These are phyloP conservation scores for Antitype chi DNA, from an alignment of 2,888 invertebrate species.

Conservation along the genomic window DNA sequence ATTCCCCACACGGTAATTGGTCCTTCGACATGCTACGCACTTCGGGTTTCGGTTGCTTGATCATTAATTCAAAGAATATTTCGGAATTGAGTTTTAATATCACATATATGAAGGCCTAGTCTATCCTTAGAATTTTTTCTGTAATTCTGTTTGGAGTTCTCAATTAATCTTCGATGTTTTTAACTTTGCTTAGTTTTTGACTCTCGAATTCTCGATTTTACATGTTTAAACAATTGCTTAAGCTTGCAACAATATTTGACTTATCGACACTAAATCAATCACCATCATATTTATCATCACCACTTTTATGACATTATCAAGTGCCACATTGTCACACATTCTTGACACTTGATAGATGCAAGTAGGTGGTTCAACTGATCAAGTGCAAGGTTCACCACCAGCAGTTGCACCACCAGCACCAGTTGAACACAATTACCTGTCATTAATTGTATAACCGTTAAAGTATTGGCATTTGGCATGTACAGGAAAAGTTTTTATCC, in stretches of 20 bases:
- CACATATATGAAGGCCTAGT: not conserved
- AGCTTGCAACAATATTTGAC: not conserved
- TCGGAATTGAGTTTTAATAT: not conserved
- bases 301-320: conserved; percentile 1
- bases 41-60: conserved; percentile 16
- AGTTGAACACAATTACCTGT: conserved; percentile 20
- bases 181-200: not conserved
- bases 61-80: conserved; percentile 23
- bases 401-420: conserved; percentile 16
- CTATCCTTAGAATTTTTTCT: too few species aligned
- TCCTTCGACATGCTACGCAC: conserved; percentile 23
- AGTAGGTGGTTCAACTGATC: conserved; percentile 30
- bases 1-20: conserved; percentile 57
- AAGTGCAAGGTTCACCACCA: conserved; percentile 37
- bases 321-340: not conserved
- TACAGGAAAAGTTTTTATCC: too few species aligned
- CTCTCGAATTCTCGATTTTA: not conserved
- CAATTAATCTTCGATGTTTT: not conserved
- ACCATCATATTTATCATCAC: not conserved
- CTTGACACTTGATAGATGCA: conserved; percentile 11
- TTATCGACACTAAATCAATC: conserved; percentile 8
- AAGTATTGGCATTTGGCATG: conserved; percentile 19
- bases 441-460: conserved; percentile 25
- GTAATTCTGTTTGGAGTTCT: not conserved
- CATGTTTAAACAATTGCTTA: not conserved